Base-by-base conservation (phyloP, 30 jellyfish, hydroid and myxozoan genomes). In the Hydra vulgaris region DNA sequence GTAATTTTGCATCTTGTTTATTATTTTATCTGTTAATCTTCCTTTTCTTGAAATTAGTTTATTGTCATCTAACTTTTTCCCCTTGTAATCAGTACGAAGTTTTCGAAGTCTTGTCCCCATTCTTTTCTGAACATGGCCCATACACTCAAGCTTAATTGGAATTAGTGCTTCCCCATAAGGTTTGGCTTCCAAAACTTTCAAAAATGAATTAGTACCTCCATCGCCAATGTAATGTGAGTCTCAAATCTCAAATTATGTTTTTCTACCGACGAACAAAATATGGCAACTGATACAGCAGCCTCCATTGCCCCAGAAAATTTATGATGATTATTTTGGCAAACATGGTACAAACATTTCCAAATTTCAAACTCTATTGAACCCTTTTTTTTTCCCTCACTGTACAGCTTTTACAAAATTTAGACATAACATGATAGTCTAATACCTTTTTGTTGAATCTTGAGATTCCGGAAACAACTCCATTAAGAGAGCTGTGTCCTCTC, bases 61-160 rank as follows among this genome's bases (percentile, higher is more conserved):
- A 68, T 23, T 23, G 75, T 68, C 75, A 23, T 8, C 25, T 68
- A 68, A 23, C 16, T 68, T 68, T 68, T 20, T 68, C 61, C 61
- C 61, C 16, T 68, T 68, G 27, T 68, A 23, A 23, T 20, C 27
- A n/a, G 7, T 20, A 20, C 27, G 25, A 20, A 68, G 27, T n/a
- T 23, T n/a, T 20, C 75, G 75, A 1, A 68, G 16, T 68, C 75
- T 68, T 20, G 75, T n/a, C 4, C 75, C 75, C 25, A 68, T 23
- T 23, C 75, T 20, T 68, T 68, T 68, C 75, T 68, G 75, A 15
- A 68, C 75, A 68, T 68, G 75, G 27, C 75, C 75, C 75, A 23
- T 16, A 68, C 75, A 68, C 27, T 68, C 75, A 40, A 40, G 61
- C 8, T 12, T 40, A 3, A 40, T 40, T 40, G 61, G 61, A 40